Evolutionary conservation across 2,888 invertebrate genomes (phyloP).

Genomic region (Synanthedon formicaeformis): DNA sequence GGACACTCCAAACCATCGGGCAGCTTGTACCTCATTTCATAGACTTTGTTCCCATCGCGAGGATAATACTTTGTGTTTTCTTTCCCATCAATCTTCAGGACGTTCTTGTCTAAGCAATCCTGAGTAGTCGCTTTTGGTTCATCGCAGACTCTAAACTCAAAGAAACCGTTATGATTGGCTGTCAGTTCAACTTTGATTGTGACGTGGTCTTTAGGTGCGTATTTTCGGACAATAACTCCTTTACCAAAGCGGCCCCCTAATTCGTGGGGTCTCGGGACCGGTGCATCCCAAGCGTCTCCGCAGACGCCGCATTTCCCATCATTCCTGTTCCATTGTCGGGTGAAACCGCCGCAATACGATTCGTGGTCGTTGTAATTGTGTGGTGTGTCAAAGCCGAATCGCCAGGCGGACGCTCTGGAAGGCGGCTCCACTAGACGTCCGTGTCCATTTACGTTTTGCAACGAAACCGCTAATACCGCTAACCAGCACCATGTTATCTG

Average conservation of each 20-base stretch:
- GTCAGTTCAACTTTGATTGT: conserved; percentile 86
- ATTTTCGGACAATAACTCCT: conserved; percentile 84
- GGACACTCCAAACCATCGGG: conserved; percentile 76
- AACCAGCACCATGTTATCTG: conserved; percentile 52
- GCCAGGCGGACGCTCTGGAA: conserved; percentile 88
- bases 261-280: conserved; percentile 81
- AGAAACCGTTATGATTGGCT: conserved; percentile 88
- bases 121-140: conserved; percentile 78
- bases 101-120: conserved; percentile 80
- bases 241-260: conserved; percentile 86
- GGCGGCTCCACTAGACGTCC: conserved; percentile 87
- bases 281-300: conserved; percentile 85
- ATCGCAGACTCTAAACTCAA: conserved; percentile 86
- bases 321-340: conserved; percentile 85
- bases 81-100: conserved; percentile 69
- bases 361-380: conserved; percentile 93
- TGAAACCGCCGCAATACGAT: conserved; percentile 87
- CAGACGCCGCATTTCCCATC: conserved; percentile 89
- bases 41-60: conserved; percentile 81
- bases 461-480: conserved; percentile 28
- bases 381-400: conserved; percentile 88
- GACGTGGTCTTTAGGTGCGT: conserved; percentile 76
- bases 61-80: conserved; percentile 77
- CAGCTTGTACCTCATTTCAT: conserved; percentile 79
- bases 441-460: conserved; percentile 67